Conservation (phyloP, 2,113 vertebrate species). For the Thermophis baileyi region DNA sequence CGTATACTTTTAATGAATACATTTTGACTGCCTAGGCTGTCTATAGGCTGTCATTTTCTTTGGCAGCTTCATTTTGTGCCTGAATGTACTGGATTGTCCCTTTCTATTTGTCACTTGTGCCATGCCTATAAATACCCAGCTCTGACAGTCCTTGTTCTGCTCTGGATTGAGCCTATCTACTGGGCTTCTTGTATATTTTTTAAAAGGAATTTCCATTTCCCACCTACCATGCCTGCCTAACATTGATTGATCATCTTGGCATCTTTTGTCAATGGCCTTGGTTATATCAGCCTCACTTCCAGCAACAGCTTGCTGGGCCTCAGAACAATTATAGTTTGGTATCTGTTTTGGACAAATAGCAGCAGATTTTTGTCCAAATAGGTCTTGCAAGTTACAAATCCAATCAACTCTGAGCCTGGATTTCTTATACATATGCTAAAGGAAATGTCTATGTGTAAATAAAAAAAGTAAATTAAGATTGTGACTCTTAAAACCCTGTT, state of each 20-base stretch:
- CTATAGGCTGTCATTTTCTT: background rate
- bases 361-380: background rate
- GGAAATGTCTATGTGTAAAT: background rate
- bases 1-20: background rate
- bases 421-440: background rate
- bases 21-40: background rate
- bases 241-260: background rate
- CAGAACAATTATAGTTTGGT: background rate
- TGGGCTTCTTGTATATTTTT: background rate
- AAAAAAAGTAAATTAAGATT: background rate
- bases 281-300: background rate
- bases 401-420: background rate
- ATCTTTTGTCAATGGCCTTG: background rate
- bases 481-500: background rate
- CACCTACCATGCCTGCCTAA: background rate
- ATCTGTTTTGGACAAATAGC: background rate
- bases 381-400: background rate
- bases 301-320: background rate
- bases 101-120: background rate
- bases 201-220: background rate
- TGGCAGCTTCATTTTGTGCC: background rate
- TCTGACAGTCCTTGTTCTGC: background rate
- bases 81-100: background rate
- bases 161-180: background rate
- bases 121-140: constrained; percentile 14